A percentile compares a stretch with the other conserved stretches of the same genome.
Evolutionary conservation across 2,113 vertebrate species (phyloP).

Genomic region (Glaucidium brasilianum): DNA sequence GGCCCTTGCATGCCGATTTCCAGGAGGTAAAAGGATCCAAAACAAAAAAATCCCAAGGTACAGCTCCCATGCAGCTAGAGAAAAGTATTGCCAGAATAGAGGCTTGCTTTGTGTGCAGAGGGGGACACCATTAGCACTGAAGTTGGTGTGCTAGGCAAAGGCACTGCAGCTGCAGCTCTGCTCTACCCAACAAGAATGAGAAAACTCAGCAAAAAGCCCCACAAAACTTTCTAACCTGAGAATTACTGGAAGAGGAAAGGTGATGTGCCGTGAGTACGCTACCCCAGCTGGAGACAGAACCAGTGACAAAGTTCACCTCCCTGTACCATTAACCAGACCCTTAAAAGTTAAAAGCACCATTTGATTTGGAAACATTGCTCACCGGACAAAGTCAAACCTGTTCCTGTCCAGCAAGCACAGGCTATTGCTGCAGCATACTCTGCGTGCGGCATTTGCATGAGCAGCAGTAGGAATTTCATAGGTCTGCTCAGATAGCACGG

Average conservation of each 20-base stretch:
- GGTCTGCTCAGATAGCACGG: not conserved
- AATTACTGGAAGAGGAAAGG: not conserved
- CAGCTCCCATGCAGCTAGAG: not conserved
- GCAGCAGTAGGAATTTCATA: not conserved
- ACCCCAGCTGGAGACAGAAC: not conserved
- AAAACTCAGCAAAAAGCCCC: not conserved
- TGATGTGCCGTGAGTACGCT: not conserved
- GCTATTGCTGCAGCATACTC: not conserved
- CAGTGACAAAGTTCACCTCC: not conserved
- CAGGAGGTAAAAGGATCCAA: not conserved
- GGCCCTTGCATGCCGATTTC: not conserved
- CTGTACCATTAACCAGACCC: not conserved
- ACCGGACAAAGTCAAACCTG: not conserved
- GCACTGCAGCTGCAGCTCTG: not conserved
- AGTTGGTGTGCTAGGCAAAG: not conserved
- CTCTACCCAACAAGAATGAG: rapidly evolving
- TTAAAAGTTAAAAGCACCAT: not conserved
- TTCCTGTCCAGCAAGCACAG: not conserved
- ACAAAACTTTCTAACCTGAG: not conserved
- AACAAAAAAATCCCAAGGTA: not conserved
- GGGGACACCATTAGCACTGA: not conserved
- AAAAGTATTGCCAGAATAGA: not conserved
- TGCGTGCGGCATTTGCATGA: not conserved
- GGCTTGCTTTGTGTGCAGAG: not conserved
- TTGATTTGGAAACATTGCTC: not conserved